Evolutionary conservation across 2,888 invertebrate species (phyloP), one percentile per base, ranked within the genome.

Genomic region (Lasioglossum figueresi): DNA sequence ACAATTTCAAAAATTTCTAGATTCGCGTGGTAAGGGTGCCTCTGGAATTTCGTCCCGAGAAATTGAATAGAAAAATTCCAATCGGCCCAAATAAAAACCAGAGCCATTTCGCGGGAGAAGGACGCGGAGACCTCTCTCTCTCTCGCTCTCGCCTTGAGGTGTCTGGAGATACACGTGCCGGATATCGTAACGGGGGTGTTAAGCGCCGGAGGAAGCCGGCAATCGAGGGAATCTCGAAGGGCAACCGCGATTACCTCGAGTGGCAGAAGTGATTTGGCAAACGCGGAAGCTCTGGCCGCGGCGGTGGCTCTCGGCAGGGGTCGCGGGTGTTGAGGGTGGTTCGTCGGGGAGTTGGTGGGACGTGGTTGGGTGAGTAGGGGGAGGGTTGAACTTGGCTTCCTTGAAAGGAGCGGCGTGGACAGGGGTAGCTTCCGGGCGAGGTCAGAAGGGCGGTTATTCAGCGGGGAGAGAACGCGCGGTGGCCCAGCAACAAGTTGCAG

Each of bases 401-500:
- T 87, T 88, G 85, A 86, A 86, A 87, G 80, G 84, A 83, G 79
- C n/a, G 78, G 37, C 79, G 81, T 75, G 86, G 82, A 83, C 81
- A 84, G 82, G 75, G 82, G 45, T 43, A 80, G 85, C 72, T 87
- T 81, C 85, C 86, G 81, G 87, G 86, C 68, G 91, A 84, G 88
- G 89, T 88, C 90, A 89, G 88, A 90, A 90, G 90, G 89, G 90
- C 79, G 34, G 88, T 88, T 86, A 88, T 88, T 86, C 88, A 80
- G 82, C 79, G 79, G 56, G 68, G 23, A 37, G 37, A 76, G 83
- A 82, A 84, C 87, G 89, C 91, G 88, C 88, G 91, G 89, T n/a
- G 52, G 52, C 52, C 88, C 92, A 91, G 93, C 94, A 94, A 94
- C 94, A 94, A 94, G 94, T 94, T 94, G 94, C 94, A 89, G 93